phyloP scores from a whole-genome alignment of 2,797 vertebrate species.

The Sarcophilus harrisii region DNA sequence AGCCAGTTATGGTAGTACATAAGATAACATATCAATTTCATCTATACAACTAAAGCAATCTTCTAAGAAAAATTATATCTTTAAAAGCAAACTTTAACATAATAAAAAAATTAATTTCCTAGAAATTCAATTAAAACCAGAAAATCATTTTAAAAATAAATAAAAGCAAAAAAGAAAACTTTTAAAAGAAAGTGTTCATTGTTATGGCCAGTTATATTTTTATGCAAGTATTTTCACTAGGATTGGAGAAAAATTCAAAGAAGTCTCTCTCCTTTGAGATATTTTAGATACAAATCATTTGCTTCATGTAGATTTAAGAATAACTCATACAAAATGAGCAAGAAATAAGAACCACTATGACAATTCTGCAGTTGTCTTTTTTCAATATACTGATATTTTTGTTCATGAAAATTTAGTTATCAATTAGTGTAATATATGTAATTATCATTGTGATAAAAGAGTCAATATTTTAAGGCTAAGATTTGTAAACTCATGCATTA shows the following conservation, averaged over 20 bases:
- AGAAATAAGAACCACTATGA: neutral
- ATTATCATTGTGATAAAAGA: neutral
- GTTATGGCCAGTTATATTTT: neutral
- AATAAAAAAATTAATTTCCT: neutral
- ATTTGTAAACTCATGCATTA: neutral
- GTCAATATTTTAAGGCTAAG: neutral
- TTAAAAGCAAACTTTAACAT: neutral
- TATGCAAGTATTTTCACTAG: neutral
- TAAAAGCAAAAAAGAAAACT: neutral
- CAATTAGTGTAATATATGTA: neutral
- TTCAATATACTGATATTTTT: neutral
- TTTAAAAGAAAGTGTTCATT: neutral
- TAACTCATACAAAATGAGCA: neutral
- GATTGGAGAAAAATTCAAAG: neutral
- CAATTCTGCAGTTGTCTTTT: neutral
- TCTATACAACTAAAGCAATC: neutral
- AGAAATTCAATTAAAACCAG: neutral
- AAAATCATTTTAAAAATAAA: neutral
- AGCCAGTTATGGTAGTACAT: neutral
- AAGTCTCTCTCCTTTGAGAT: neutral
- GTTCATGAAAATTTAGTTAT: neutral
- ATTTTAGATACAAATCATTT: neutral
- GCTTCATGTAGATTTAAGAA: neutral
- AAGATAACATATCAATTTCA: neutral
- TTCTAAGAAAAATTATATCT: neutral